These are phyloP conservation scores for Anthophora plumipes DNA, from an alignment of 2,888 invertebrate species.

Conservation along the genomic window DNA sequence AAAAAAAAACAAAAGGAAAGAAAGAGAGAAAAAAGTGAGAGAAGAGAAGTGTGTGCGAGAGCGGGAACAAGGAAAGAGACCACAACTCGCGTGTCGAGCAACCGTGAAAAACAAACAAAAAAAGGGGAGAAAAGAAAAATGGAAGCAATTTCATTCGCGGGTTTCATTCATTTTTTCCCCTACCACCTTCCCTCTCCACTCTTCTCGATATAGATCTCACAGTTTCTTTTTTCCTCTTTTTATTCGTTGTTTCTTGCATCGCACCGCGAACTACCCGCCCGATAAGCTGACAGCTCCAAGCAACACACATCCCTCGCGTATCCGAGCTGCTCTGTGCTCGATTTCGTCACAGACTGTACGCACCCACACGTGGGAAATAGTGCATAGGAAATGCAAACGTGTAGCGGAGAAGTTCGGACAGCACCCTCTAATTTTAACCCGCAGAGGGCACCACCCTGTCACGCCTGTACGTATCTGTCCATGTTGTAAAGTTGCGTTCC, in stretches of 20 bases:
- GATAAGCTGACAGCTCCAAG: conserved; percentile 62
- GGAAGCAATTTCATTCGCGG: conserved; percentile 69
- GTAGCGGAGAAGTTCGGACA: conserved; percentile 79
- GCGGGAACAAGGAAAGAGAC: conserved; percentile 16
- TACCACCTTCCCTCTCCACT: neutral
- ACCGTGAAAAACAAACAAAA: conserved; percentile 20
- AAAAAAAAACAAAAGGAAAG: conserved; percentile 3
- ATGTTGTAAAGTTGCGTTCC: conserved; percentile 76
- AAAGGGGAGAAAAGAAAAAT: no score
- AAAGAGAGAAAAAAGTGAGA: neutral
- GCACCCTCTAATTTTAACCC: conserved; percentile 79
- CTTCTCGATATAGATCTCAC: neutral
- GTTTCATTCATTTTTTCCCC: conserved; percentile 62
- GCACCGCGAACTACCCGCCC: conserved; percentile 48
- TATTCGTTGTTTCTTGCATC: conserved; percentile 44
- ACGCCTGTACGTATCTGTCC: conserved; percentile 73
- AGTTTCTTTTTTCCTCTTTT: conserved; percentile 12
- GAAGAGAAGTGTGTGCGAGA: neutral
- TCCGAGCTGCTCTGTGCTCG: neutral
- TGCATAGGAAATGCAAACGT: conserved; percentile 81
- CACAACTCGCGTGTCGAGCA: conserved; percentile 34
- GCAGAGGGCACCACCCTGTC: conserved; percentile 79
- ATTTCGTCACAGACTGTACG: conserved; percentile 71
- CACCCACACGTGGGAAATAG: conserved; percentile 77
- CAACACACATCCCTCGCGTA: conserved; percentile 17